Conservation (phyloP, 1,140 invertebrate species). For the Zaprionus tsacasi region DNA sequence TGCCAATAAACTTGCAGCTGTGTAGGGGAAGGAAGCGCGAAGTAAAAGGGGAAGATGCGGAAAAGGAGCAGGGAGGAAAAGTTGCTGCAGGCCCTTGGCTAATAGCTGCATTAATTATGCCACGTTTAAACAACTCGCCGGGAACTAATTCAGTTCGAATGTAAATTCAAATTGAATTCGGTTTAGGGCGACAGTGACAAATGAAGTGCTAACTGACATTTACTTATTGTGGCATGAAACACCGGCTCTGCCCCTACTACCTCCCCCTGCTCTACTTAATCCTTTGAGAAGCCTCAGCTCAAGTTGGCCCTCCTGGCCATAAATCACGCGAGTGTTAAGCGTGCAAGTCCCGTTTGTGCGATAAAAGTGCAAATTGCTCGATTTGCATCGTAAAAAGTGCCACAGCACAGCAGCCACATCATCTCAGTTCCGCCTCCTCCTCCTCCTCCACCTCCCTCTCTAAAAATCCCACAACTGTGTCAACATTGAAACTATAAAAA, state of each 20-base stretch:
- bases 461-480: slow-evolving; percentile 60
- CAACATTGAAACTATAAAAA: slow-evolving; percentile 59
- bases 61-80: not conserved
- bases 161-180: slow-evolving; percentile 73
- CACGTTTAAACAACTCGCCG: slow-evolving; percentile 47
- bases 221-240: slow-evolving; percentile 61
- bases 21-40: not conserved
- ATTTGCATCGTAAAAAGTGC: slow-evolving; percentile 77
- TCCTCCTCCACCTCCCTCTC: not conserved
- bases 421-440: not conserved
- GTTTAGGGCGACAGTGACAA: slow-evolving; percentile 73
- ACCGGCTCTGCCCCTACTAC: not conserved
- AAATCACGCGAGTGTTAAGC: slow-evolving; percentile 74
- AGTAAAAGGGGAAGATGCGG: no score
- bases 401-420: slow-evolving; percentile 21
- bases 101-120: slow-evolving; percentile 74
- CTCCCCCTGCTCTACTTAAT: not conserved
- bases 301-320: slow-evolving; percentile 38
- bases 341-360: slow-evolving; percentile 64
- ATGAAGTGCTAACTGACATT: slow-evolving; percentile 80
- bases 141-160: slow-evolving; percentile 44
- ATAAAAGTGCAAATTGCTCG: slow-evolving; percentile 82
- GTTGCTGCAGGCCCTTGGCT: slow-evolving; percentile 19
- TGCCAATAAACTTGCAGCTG: slow-evolving; percentile 74
- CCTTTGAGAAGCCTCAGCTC: not conserved